Base-by-base conservation (phyloP, 2,888 invertebrate genomes). In the Lasioglossum pauxillum region DNA sequence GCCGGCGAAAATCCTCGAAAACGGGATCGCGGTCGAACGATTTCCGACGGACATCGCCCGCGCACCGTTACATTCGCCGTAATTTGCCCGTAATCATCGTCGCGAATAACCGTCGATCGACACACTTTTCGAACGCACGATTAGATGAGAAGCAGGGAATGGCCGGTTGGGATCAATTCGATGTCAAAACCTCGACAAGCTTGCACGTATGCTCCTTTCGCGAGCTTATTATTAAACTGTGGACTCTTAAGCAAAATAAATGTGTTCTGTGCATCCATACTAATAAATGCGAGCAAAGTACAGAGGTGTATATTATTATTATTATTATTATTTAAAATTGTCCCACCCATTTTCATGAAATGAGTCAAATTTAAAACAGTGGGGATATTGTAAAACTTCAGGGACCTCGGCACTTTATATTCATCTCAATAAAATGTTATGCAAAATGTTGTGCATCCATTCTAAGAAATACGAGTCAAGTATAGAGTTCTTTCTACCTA, bases 101-200 rank as follows among this genome's bases (percentile, higher is more conserved):
- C 73, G 19, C 57, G 69, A 57, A 83, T 75, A 80, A 83, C 75
- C 82, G 81, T 81, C 83, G 83, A 83, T 83, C 83, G 82, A 83
- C 83, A 83, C 83, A 81, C 83, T 83, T 83, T 83, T 44, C 14
- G 49, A 41, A 27, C 31, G n/a, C 8, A 16, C 49, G 82, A 27
- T 31, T 71, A 64, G 31, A 41, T 23, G 27, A n/a, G 67, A 44
- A 27, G 5, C 27, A 53, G 19, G 72, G 72, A 73, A 64, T 27
- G 23, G 53, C 67, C 27, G 23, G 44, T 69, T 41, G 10, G 67
- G 53, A 53, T 53, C 49, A 74, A 73, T 74, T 82, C 53, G 41
- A 53, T 53, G 80, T 80, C 80, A 67, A 67, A 73, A 64, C 72
- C 79, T 35, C 79, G 16, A 1, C 23, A 7, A 2, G 19, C 38